Evolutionary conservation across 2,797 vertebrate genomes (phyloP).

Genomic region (Enteromius thamalakanensis): DNA sequence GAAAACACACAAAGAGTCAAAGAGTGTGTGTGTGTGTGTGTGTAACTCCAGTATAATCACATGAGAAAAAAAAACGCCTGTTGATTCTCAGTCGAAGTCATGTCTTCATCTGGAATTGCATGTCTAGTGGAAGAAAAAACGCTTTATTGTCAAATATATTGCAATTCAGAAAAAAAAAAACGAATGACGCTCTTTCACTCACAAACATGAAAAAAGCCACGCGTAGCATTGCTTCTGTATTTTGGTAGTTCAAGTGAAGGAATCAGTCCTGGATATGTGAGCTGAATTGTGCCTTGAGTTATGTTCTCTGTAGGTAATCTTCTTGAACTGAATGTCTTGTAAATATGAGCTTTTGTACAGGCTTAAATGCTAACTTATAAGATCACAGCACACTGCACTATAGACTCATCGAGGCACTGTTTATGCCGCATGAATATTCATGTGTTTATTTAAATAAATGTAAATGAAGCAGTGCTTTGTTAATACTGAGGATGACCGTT

Average conservation of each 20-base stretch:
- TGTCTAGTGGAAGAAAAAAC: not conserved
- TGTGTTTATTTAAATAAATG: conserved; percentile 1
- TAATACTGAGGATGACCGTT: conserved; percentile 8
- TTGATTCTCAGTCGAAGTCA: not conserved
- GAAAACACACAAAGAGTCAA: not conserved
- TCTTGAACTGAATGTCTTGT: conserved; percentile 27
- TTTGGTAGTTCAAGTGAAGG: not conserved
- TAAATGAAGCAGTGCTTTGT: not conserved
- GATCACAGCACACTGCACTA: conserved; percentile 26
- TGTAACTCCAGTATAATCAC: conserved; percentile 2
- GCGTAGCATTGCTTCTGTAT: not conserved
- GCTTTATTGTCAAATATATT: not conserved
- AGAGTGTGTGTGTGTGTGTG: not conserved
- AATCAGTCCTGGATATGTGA: conserved; percentile 22
- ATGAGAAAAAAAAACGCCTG: not conserved
- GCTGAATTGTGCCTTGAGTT: conserved; percentile 29
- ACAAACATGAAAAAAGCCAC: not conserved
- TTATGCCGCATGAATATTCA: conserved; percentile 26
- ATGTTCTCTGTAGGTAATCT: conserved; percentile 1
- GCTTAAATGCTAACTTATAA: conserved; percentile 2
- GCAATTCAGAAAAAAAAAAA: not conserved
- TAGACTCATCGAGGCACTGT: not conserved
- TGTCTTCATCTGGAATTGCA: conserved; percentile 5
- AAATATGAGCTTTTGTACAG: conserved; percentile 32
- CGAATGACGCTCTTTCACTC: not conserved